Conservation (phyloP, 2,888 invertebrate species). For the Acleris literana region DNA sequence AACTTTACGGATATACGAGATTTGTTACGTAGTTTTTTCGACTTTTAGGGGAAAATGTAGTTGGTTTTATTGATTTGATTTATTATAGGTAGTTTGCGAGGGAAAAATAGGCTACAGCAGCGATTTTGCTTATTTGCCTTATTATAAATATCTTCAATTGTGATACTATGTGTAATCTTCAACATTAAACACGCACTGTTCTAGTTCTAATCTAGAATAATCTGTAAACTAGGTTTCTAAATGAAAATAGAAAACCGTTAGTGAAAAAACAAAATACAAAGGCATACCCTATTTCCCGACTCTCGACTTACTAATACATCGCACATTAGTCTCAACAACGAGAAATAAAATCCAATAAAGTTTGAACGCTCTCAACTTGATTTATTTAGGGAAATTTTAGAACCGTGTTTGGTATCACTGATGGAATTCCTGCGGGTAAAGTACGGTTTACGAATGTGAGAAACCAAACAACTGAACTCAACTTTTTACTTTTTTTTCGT, state of each 20-base stretch:
- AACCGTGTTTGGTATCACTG: slow-evolving; percentile 36
- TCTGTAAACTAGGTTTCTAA: no score
- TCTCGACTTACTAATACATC: not conserved
- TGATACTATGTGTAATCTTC: no score
- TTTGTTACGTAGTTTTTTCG: slow-evolving; percentile 30
- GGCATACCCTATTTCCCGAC: no score
- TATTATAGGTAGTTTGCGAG: slow-evolving; percentile 7
- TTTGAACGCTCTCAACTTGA: slow-evolving; percentile 40
- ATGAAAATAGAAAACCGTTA: no score
- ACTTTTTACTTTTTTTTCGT: slow-evolving; percentile 39
- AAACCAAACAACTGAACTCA: slow-evolving; percentile 45
- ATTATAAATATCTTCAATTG: no score
- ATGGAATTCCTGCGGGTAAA: slow-evolving; percentile 42
- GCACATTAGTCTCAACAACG: slow-evolving; percentile 26
- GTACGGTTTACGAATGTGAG: slow-evolving; percentile 48
- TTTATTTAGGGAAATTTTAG: slow-evolving; percentile 42
- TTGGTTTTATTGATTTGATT: slow-evolving; percentile 26
- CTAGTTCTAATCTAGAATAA: no score
- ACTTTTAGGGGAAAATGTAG: slow-evolving; percentile 24
- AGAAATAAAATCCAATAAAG: slow-evolving; percentile 44
- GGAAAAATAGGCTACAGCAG: slow-evolving; percentile 3
- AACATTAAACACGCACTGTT: no score
- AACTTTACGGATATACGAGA: slow-evolving; percentile 28
- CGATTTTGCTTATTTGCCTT: not conserved
- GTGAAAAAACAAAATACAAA: no score